phyloP scores from a whole-genome alignment of 2,888 invertebrate genomes.

The Tridacna crocea region DNA sequence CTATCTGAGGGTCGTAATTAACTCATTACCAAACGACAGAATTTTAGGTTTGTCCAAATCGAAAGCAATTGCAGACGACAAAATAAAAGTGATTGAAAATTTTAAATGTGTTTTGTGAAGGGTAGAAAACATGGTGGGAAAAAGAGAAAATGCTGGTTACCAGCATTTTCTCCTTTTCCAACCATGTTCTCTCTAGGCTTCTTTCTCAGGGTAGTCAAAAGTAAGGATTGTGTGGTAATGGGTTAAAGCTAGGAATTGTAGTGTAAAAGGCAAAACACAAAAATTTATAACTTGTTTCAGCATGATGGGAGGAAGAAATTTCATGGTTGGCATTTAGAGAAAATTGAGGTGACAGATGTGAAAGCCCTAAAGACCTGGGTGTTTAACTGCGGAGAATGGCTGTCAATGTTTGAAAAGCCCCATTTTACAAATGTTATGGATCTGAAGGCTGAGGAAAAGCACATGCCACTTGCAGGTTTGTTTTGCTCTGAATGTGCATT shows the following conservation, averaged over 20 bases:
- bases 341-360: slow-evolving; percentile 74
- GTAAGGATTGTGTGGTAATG: neutral
- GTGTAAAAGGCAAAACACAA: no score
- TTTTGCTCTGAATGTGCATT: neutral
- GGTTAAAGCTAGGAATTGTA: no score
- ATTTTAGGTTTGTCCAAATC: no score
- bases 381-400: slow-evolving; percentile 79
- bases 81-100: no score
- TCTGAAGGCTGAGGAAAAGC: slow-evolving; percentile 68
- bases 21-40: no score
- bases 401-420: slow-evolving; percentile 71
- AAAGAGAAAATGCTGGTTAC: no score
- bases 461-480: slow-evolving; percentile 66
- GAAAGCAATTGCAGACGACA: no score
- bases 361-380: slow-evolving; percentile 72
- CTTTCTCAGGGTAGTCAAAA: neutral
- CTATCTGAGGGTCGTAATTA: no score
- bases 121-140: no score
- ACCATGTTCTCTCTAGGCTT: neutral
- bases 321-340: slow-evolving; percentile 79
- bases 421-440: slow-evolving; percentile 69
- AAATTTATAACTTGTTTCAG: slow-evolving; percentile 49
- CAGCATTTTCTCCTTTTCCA: no score
- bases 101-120: no score
- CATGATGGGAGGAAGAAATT: slow-evolving; percentile 76